Percentiles rank a stretch among this genome's conserved stretches.
Evolutionary conservation across 1,140 invertebrate genomes (phyloP).

Genomic region (Maconellicoccus hirsutus): DNA sequence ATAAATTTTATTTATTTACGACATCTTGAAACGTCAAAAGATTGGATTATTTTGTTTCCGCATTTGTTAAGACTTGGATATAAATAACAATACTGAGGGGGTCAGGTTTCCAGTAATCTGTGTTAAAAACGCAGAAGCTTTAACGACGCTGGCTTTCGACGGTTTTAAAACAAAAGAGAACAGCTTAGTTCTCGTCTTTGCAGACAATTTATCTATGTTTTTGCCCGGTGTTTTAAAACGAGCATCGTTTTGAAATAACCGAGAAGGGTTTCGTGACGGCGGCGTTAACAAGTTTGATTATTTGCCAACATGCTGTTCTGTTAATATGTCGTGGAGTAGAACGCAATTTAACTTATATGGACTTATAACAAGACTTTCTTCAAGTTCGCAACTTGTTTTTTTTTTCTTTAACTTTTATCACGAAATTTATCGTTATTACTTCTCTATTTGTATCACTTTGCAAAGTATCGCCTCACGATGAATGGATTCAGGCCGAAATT

Average conservation of each 20-base stretch:
- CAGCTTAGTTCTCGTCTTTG: background rate
- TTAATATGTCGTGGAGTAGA: background rate
- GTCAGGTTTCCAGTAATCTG: background rate
- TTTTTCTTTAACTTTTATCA: slow-evolving; percentile 2
- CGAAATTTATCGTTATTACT: slow-evolving; percentile 17
- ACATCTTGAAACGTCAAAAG: slow-evolving; percentile 1
- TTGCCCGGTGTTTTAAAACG: background rate
- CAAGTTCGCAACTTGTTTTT: background rate
- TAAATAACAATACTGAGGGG: background rate
- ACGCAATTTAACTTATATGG: slow-evolving; percentile 16
- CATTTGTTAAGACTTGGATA: background rate
- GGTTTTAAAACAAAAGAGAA: background rate
- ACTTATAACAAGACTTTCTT: slow-evolving; percentile 19
- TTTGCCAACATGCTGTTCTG: slow-evolving; percentile 17
- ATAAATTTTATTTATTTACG: background rate
- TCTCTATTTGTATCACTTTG: background rate
- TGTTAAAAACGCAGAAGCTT: background rate
- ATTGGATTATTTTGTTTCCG: slow-evolving; percentile 17
- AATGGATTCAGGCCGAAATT: background rate
- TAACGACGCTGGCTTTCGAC: background rate
- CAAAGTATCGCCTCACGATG: background rate
- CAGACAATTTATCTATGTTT: slow-evolving; percentile 11
- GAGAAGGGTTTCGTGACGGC: background rate
- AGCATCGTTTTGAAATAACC: slow-evolving; percentile 11
- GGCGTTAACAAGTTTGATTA: slow-evolving; percentile 21